Conservation (phyloP, 2,888 invertebrate genomes). For the Ectropis crepuscularia region DNA sequence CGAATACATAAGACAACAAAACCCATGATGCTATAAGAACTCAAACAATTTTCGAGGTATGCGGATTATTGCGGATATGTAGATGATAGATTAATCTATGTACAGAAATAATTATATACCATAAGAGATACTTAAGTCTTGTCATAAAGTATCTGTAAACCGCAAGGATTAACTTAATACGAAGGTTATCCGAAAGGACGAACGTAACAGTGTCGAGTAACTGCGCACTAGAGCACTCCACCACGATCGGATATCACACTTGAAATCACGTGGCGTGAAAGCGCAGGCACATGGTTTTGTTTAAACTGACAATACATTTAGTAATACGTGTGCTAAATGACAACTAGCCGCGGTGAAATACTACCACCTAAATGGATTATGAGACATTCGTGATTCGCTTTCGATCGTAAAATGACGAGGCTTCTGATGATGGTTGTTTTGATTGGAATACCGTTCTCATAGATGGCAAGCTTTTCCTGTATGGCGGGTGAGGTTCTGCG, state of each 20-base stretch:
- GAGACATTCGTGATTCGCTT: conserved; percentile 46
- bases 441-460: conserved; percentile 79
- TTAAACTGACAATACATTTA: conserved; percentile 48
- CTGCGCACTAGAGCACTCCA: conserved; percentile 61
- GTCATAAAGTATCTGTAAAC: neutral
- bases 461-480: conserved; percentile 81
- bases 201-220: conserved; percentile 50
- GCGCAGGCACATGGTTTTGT: conserved; percentile 74
- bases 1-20: neutral
- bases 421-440: conserved; percentile 57
- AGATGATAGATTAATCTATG: too few species aligned
- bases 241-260: conserved; percentile 64
- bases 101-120: too few species aligned
- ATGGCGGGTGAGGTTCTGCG: conserved; percentile 78
- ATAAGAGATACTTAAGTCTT: too few species aligned
- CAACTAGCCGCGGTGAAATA: conserved; percentile 75
- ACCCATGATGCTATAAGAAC: too few species aligned
- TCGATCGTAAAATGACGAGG: conserved; percentile 63
- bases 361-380: conserved; percentile 53
- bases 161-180: neutral
- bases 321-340: conserved; percentile 73
- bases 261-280: conserved; percentile 71
- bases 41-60: too few species aligned
- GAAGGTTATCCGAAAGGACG: conserved; percentile 41
- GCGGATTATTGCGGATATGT: too few species aligned